Base-by-base conservation (phyloP, 2,888 invertebrate species). In the Sminthurinus aureus region DNA sequence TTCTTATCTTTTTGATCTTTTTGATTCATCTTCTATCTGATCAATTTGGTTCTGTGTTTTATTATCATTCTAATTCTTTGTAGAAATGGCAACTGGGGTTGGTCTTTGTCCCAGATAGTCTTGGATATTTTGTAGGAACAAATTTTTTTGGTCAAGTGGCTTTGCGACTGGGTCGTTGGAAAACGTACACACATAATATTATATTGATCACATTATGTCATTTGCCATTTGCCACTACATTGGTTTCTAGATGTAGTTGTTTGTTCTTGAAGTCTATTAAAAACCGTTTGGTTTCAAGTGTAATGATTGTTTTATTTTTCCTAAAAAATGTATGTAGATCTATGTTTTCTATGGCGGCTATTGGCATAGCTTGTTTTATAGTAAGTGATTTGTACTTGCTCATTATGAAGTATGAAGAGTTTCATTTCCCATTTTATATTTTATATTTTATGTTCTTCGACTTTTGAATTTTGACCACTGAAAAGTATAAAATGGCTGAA, bases 51-150 rank as follows among this genome's bases (percentile, higher is more conserved):
- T 38, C 1, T 38, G 6, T 38, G 20, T 50, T 51, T 76, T 76
- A 15, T 76, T 51, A 18, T 18, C 12, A 6, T 58, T 13, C 3
- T 38, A 38, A 38, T 38, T 38, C 38, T 38, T 38, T 15, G 24
- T 90, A 93, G 91, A 93, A 92, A 89, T 95, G 95, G 95, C 94
- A 95, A 89, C 90, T 94, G 89, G 96, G 96, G 3, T 94, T 94
- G 0, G 95, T 96, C 8, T 96, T 96, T 89, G 93, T 96, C 85
- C 96, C 96, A 0, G 96, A 96, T 90, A 96, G 96, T 88, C 89
- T 96, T 58, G 96, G 96, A 0, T 96, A 96, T 89, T 92, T 96
- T 85, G 90, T 96, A 69, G 96, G 96, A 50, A 95, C 96, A 0
- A 95, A 95, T 90, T 94, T 93, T 88, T 94, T 95, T 89, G 95